phyloP scores from a whole-genome alignment of 2,797 vertebrate genomes.

The Lithobates pipiens region DNA sequence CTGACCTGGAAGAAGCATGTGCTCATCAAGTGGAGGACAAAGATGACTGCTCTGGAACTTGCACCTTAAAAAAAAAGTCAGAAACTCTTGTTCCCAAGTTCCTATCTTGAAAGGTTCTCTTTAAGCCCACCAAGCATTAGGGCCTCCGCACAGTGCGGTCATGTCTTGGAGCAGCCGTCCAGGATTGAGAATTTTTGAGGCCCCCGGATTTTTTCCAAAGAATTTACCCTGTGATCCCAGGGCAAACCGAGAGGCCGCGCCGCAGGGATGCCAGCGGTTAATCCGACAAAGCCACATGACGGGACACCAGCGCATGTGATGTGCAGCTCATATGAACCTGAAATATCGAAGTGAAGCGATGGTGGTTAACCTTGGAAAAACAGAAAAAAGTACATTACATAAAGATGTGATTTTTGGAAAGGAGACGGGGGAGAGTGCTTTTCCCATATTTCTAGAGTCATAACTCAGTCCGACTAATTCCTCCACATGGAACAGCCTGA shows the following conservation, averaged over 20 bases:
- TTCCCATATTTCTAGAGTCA: slow-evolving; percentile 19
- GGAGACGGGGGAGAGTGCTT: neutral
- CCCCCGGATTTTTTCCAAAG: neutral
- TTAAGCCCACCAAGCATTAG: neutral
- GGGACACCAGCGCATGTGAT: neutral
- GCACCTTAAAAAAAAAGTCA: no score
- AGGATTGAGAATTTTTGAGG: neutral
- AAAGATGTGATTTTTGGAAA: slow-evolving; percentile 42
- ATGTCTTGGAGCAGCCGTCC: no score
- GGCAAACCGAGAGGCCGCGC: neutral
- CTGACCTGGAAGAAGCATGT: no score
- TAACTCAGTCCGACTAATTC: neutral
- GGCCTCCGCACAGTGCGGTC: neutral
- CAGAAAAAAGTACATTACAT: slow-evolving; percentile 36
- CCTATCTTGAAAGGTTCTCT: neutral
- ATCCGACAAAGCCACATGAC: slow-evolving; percentile 28
- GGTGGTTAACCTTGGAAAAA: slow-evolving; percentile 48
- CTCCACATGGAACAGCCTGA: neutral
- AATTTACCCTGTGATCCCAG: neutral
- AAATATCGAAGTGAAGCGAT: neutral
- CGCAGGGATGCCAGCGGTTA: slow-evolving; percentile 12
- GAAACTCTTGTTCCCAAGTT: no score
- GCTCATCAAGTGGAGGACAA: no score
- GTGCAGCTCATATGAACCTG: slow-evolving; percentile 13
- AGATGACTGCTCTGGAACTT: no score